Evolutionary conservation across 2,113 vertebrate species (phyloP), one percentile per base, ranked within the genome.

Genomic region (Hiodon tergisus): DNA sequence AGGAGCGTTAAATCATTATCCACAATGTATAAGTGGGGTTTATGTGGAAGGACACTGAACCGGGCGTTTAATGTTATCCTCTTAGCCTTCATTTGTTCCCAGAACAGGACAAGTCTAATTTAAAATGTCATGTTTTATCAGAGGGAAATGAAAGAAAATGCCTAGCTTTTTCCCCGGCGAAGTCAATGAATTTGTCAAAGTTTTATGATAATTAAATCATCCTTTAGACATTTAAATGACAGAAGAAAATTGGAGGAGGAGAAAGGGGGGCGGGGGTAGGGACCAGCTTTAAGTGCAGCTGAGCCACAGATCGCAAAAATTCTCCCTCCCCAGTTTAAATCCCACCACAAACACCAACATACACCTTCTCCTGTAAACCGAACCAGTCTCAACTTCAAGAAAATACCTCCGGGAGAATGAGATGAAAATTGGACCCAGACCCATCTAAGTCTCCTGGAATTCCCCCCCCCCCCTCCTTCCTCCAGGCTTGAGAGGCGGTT

Each of bases 161-260:
- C 86, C 87, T 90, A 81, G 88, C 92, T 93, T 78, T 57, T 79
- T 85, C 72, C 81, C 77, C 83, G 78, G 83, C 85, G 77, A 85
- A 94, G 84, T 89, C 90, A 92, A 94, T 91, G 93, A 90, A 93
- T 95, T 94, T 95, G 92, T 95, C 92, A 95, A 92, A 94, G 93
- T 93, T 95, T 92, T 93, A 94, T 93, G 91, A 93, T 95, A 96
- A 96, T 95, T 93, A 88, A 93, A 92, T 95, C 92, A 92, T 90
- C 92, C 88, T 87, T 93, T 88, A 93, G 91, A 93, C 90, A 94
- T 95, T 96, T 92, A 94, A 94, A 93, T 94, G 91, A 93, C 86
- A 92, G 88, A 85, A 89, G 83, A 78, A 91, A 71, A 82, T 66
- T 79, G 82, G 77, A 79, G 74, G 68, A 17, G 76, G 81, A 83